A percentile compares a stretch with the other conserved stretches of the same genome.
phyloP scores from a whole-genome alignment of 2,888 invertebrate genomes.

The Cosmia pyralina region DNA sequence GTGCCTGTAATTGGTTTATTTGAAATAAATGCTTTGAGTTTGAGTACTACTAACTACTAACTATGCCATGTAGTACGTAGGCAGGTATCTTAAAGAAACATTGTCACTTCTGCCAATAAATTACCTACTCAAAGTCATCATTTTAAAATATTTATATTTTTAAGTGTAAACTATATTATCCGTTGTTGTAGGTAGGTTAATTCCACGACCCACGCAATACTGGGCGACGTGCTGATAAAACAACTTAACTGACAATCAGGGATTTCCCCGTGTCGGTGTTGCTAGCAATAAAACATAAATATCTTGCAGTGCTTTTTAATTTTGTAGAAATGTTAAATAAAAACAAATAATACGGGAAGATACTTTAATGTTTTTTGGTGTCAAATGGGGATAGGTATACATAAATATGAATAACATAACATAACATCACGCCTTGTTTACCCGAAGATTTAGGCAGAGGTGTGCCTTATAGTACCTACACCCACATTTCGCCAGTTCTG shows the following conservation, averaged over 20 bases:
- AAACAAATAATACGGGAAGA: neutral
- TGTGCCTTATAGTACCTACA: too few relatives aligned
- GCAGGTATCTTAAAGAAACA: slow-evolving; percentile 2
- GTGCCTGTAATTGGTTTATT: too few relatives aligned
- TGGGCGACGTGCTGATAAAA: slow-evolving; percentile 40
- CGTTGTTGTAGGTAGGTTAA: slow-evolving; percentile 20
- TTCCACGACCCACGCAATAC: slow-evolving; percentile 29
- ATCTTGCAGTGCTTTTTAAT: too few relatives aligned
- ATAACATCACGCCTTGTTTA: too few relatives aligned
- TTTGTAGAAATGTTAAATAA: neutral
- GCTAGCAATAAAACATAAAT: too few relatives aligned
- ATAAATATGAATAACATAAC: too few relatives aligned
- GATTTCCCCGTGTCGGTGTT: slow-evolving; percentile 38
- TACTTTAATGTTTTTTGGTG: too few relatives aligned
- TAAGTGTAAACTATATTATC: slow-evolving; percentile 22
- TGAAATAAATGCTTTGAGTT: too few relatives aligned
- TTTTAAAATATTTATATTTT: neutral
- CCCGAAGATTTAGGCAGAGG: too few relatives aligned
- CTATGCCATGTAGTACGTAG: neutral
- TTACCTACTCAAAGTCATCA: slow-evolving; percentile 5
- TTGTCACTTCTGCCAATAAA: slow-evolving; percentile 17
- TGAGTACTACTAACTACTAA: too few relatives aligned
- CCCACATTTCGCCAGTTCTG: too few relatives aligned
- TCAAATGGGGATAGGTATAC: neutral
- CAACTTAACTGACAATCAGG: slow-evolving; percentile 2